phyloP scores from a whole-genome alignment of 2,113 vertebrate species.

The Mus musculus region GRCm39 chr9:49638501-49639000 shows the following conservation, averaged over 20 bases:
- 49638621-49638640: conserved; percentile 55
- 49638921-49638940: not conserved
- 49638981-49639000: not conserved
- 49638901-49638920: not conserved
- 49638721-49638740: not conserved
- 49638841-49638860: not conserved
- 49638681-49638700: conserved; percentile 12
- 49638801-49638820: not conserved
- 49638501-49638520: not conserved
- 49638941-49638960: not conserved
- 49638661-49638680: conserved; percentile 42
- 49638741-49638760: not conserved
- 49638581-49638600: conserved; percentile 56
- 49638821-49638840: not conserved
- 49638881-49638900: not conserved
- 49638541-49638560: conserved; percentile 57
- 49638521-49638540: conserved; percentile 5
- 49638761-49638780: not conserved
- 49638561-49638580: conserved; percentile 65
- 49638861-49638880: not conserved
- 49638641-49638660: conserved; percentile 46
- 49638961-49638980: not conserved
- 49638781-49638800: not conserved
- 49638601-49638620: conserved; percentile 46
- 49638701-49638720: not conserved